phyloP scores from a whole-genome alignment of 2,888 invertebrate genomes.

The Volucella zonaria region DNA sequence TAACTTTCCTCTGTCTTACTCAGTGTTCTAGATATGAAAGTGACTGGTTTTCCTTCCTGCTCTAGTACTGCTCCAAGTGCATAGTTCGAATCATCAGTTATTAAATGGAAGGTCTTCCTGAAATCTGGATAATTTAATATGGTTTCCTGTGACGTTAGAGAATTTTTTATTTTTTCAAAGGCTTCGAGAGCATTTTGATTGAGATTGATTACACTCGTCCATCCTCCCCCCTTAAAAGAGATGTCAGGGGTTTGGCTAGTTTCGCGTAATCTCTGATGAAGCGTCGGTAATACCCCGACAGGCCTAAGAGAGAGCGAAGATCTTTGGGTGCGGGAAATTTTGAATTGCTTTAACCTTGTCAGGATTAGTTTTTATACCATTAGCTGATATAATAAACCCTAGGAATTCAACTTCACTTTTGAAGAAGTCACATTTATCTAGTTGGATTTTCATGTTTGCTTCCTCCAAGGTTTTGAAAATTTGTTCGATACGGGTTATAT shows the following conservation, averaged over 20 bases:
- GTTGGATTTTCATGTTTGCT: slow-evolving; percentile 52
- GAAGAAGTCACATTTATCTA: slow-evolving; percentile 64
- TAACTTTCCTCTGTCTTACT: no score
- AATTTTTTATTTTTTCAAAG: slow-evolving; percentile 50
- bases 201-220: slow-evolving; percentile 34
- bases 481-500: slow-evolving; percentile 32
- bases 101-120: slow-evolving; percentile 43
- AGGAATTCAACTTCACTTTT: slow-evolving; percentile 52
- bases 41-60: no score
- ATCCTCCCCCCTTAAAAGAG: slow-evolving; percentile 60
- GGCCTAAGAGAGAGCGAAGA: slow-evolving; percentile 33
- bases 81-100: slow-evolving; percentile 47
- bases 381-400: slow-evolving; percentile 58
- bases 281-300: slow-evolving; percentile 37
- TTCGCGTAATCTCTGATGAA: slow-evolving; percentile 60
- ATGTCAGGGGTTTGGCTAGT: slow-evolving; percentile 50
- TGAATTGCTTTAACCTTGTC: slow-evolving; percentile 51
- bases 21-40: no score
- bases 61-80: slow-evolving; percentile 11
- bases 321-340: slow-evolving; percentile 49
- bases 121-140: slow-evolving; percentile 77
- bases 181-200: slow-evolving; percentile 45
- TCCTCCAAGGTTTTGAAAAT: slow-evolving; percentile 40
- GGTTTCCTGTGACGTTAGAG: slow-evolving; percentile 29
- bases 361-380: slow-evolving; percentile 60